Percentiles rank a stretch among this genome's conserved stretches.
phyloP scores from a whole-genome alignment of 1,140 invertebrate species.

The Cyclina sinensis region DNA sequence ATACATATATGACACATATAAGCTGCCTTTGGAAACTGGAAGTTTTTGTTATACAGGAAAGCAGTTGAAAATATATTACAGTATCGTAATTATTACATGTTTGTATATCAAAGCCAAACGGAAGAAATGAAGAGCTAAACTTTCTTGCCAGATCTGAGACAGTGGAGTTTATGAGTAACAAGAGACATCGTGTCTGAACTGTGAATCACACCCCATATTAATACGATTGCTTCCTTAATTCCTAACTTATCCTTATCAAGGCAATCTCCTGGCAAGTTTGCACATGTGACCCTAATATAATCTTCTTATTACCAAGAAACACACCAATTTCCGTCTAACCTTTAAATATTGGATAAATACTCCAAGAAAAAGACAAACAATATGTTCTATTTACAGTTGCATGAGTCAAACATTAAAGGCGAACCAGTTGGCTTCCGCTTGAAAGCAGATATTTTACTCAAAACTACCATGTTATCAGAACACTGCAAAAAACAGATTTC shows the following conservation, averaged over 20 bases:
- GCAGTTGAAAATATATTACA: too few species aligned
- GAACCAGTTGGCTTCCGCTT: neutral
- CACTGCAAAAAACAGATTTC: too few species aligned
- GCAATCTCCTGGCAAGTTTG: neutral
- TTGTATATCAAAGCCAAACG: too few species aligned
- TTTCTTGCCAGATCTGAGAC: too few species aligned
- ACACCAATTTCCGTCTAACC: neutral
- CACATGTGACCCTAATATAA: neutral
- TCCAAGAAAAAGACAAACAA: slow-evolving; percentile 2
- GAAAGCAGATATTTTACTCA: neutral
- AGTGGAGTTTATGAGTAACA: too few species aligned
- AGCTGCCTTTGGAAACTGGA: too few species aligned
- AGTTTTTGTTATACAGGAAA: too few species aligned
- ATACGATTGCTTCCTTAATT: neutral
- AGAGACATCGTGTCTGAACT: too few species aligned
- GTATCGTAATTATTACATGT: too few species aligned
- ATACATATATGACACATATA: too few species aligned
- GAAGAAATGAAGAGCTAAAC: too few species aligned
- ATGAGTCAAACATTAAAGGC: neutral
- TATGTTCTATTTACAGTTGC: neutral
- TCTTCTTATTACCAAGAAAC: neutral
- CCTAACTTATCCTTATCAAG: neutral
- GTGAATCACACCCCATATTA: neutral
- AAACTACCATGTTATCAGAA: too few species aligned
- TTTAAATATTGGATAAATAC: neutral